Base-by-base conservation (phyloP, 1,140 invertebrate genomes). In the Pseudobourletiella spinata region DNA sequence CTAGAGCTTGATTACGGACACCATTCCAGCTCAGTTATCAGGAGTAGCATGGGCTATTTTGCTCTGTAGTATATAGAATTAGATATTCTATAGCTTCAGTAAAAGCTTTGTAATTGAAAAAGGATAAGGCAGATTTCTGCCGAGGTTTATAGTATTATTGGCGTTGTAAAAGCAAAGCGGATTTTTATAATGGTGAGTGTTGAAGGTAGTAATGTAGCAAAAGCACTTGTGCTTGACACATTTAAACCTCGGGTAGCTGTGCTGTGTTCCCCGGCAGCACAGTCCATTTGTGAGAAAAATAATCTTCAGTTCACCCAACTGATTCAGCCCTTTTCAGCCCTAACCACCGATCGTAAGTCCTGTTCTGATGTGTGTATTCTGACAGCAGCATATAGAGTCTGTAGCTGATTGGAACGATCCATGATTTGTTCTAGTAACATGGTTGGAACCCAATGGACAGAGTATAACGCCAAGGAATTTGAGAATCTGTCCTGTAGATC, bases 221-320 rank as follows among this genome's bases (percentile, higher is more conserved):
- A 87, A 69, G 91, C 95, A 75, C 90, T 95, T 74, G 88, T 95
- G 59, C 84, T 87, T 73, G 86, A 86, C 74, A 83, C 88, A 29
- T 96, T 95, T 77, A 89, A 87, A 28, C 92, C 93, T 0, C 82
- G 89, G 73, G 81, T 96, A 56, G 92, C 89, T 48, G 86, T 91
- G 26, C 77, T 94, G 57, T 86, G 85, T 72, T 92, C 88, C 71
- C 76, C 81, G 29, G 81, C 84, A 73, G 92, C 88, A 6, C 89
- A 95, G 71, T 80, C 82, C 63, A 78, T 88, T 46, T 92, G 91
- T 72, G 83, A 86, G 63, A 92, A 91, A 73, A 96, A 95, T 76
- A 93, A 95, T 78, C 77, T 97, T 44, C 84, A 84, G 22, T 93
- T 96, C 73, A 84, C 87, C 51, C 89, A 96, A 78, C 74, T 97